Evolutionary conservation across 2,797 vertebrate species (phyloP), one percentile per base, ranked within the genome.

Genomic region (Hoplostethus atlanticus): DNA sequence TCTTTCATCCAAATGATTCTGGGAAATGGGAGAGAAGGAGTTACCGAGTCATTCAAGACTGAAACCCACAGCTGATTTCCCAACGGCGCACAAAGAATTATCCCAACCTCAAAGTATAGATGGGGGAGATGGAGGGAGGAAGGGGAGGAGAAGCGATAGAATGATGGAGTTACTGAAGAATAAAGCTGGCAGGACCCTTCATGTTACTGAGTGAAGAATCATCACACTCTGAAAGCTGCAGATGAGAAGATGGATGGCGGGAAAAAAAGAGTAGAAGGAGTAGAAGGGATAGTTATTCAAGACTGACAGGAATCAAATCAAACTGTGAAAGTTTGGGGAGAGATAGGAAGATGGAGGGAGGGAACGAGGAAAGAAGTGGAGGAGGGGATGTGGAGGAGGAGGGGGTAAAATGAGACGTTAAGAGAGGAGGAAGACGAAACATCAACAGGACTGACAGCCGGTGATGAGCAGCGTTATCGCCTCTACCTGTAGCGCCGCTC

Each of bases 71-170:
- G 51, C 34, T 44, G n/a, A 52, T 30, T 59, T 34, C 30, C 34
- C 53, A 4, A 21, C 40, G 16, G 59, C 62, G 40, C 75, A 59
- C 62, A 60, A 28, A 62, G 47, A 71, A 30, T 11, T 0, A 60
- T 54, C 46, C 61, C 46, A 62, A 50, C 51, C 25, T 58, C 11
- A 16, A 46, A 63, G 61, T 44, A 55, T 64, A 78, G 75, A 60
- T 9, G 5, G 34, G 3, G n/a, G 8, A 28, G 60, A 25, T 12
- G 8, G n/a, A 58, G 40, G 48, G 21, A 56, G 21, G 21, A 21
- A 42, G 61, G 16, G 3, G 3, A 28, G 12, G 5, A 13, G 13
- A 48, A 34, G 2, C 31, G 38, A 42, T 47, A 64, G 47, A 59
- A 21, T 36, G 38, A 28, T 10, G 5, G 40, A 58, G 47, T 21